phyloP scores from a whole-genome alignment of 2,113 vertebrate genomes.

The Tachysurus vachellii region DNA sequence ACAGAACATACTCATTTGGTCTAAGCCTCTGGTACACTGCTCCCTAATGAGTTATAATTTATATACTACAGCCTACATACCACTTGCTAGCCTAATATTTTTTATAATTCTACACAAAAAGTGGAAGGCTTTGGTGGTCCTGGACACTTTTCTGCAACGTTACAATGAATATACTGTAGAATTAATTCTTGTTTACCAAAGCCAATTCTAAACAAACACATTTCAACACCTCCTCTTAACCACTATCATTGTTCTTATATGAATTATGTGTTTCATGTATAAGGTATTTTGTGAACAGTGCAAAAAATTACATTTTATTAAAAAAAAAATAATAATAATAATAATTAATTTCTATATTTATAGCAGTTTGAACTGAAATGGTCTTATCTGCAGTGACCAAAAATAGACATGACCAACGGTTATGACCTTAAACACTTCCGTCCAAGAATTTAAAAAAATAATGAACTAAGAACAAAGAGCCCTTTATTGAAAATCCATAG shows the following conservation, averaged over 20 bases:
- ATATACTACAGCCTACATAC: not conserved
- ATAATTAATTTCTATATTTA: not conserved
- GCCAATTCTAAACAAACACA: not conserved
- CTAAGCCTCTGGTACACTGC: not conserved
- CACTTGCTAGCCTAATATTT: not conserved
- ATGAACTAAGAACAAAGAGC: slow-evolving; percentile 7
- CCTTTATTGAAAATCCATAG: slow-evolving; percentile 23
- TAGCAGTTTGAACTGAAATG: not conserved
- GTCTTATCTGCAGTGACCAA: slow-evolving; percentile 7
- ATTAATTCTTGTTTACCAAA: not conserved
- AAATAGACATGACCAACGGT: not conserved
- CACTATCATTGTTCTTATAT: not conserved
- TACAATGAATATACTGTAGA: not conserved
- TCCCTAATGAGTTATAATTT: not conserved
- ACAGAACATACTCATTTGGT: not conserved
- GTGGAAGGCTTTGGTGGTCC: not conserved
- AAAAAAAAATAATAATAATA: not conserved
- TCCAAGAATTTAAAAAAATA: not conserved
- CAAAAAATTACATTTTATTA: too few relatives aligned
- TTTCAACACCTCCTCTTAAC: not conserved
- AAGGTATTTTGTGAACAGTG: not conserved
- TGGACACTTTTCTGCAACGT: not conserved
- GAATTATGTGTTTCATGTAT: not conserved
- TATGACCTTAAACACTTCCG: slow-evolving; percentile 24
- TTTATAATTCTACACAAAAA: not conserved